These are phyloP conservation scores for Galemys pyrenaicus DNA, from an alignment of 2,113 vertebrate species.

Conservation along the genomic window DNA sequence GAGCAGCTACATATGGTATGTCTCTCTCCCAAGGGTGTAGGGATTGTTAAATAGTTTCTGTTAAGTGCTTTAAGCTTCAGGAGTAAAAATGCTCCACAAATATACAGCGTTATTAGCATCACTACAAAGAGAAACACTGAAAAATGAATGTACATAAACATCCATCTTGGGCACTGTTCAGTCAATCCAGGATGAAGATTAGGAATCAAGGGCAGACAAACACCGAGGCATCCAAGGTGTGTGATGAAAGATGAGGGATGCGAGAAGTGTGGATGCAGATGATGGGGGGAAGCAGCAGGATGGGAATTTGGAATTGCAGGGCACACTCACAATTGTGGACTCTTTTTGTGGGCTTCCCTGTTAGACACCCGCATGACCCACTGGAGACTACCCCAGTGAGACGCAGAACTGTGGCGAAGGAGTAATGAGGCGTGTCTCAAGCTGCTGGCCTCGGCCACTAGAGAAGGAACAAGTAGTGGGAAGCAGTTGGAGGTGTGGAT, in stretches of 20 bases:
- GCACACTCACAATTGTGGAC: neutral
- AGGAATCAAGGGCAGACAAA: constrained; percentile 40
- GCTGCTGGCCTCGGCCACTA: neutral
- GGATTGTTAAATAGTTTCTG: constrained; percentile 29
- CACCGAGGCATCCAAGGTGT: neutral
- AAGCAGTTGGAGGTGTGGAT: neutral
- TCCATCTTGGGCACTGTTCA: neutral
- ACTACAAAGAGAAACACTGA: constrained; percentile 38
- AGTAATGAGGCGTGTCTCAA: neutral
- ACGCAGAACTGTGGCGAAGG: neutral
- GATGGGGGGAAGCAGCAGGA: neutral
- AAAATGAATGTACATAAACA: constrained; percentile 61
- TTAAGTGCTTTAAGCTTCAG: constrained; percentile 45
- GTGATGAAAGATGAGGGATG: neutral
- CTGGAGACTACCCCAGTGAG: neutral
- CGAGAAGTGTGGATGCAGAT: neutral
- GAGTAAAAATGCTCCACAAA: constrained; percentile 5
- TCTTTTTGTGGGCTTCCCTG: neutral
- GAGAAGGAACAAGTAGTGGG: neutral
- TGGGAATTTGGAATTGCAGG: neutral
- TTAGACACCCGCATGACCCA: neutral
- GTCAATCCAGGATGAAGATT: constrained; percentile 61
- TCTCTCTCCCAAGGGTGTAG: neutral
- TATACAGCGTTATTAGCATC: neutral
- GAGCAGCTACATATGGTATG: neutral